Evolutionary conservation across 1,140 invertebrate species (phyloP), one percentile per base, ranked within the genome.

Genomic region (Mycetomoellerius zeteki): DNA sequence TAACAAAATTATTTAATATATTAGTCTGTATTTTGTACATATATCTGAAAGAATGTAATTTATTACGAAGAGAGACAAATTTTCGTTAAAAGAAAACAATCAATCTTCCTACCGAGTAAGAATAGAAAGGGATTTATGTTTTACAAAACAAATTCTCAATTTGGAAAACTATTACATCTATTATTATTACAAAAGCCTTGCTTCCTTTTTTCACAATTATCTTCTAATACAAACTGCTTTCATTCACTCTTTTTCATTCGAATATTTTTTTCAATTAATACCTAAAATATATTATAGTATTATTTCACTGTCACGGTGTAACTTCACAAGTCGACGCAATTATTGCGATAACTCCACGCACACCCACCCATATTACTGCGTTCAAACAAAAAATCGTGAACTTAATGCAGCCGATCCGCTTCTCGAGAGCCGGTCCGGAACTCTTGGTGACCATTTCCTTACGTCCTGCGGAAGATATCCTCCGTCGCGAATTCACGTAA

Each of bases 381-480:
- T 97, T 97, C 92, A 97, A 96, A 88, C 96, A 97, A 90, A 97
- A 97, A 58, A 97, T 95, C 19, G 96, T 97, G 90, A 97, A 97
- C 92, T 97, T 97, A 69, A 97, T 96, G 90, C 96, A 96, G 82
- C 96, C 96, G 86, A 97, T 97, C 84, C 96, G 96, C 50, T 96
- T 96, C 91, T 97, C 97, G 84, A 97, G 94, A 89, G 95, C 95
- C 8, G 96, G 95, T 0, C 94, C 94, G 52, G 94, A 92, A 24
- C 65, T 88, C 77, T 94, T 93, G 8, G 80, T 85, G 62, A 88
- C 92, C 94, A 95, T 94, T 54, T 62, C 76, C 62, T 37, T 62
- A 47, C 1, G 19, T 64, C 6, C 14, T 24, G 33, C 78, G 24
- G 27, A 52, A 86, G 19, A 73, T 65, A 47, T 81, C 21, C 56